Conservation (phyloP, 2,113 vertebrate species). For the Bos javanicus region DNA sequence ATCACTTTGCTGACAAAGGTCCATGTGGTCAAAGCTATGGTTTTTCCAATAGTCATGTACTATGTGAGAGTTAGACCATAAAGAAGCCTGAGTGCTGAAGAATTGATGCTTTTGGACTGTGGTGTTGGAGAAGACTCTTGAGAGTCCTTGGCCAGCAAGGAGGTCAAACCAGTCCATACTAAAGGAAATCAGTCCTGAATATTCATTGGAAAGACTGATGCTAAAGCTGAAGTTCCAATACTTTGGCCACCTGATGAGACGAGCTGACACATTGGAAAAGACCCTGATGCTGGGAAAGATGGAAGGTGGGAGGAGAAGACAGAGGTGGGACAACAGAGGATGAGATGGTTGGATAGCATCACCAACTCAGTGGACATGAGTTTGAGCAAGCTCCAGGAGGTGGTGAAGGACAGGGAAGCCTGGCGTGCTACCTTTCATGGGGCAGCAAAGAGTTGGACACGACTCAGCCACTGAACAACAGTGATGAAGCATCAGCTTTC, state of each 20-base stretch:
- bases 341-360: background rate
- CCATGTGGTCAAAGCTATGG: background rate
- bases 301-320: background rate
- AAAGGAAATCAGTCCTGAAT: background rate
- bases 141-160: background rate
- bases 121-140: background rate
- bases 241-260: background rate
- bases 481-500: fast-evolving
- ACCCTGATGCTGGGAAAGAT: background rate
- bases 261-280: background rate
- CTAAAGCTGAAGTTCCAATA: background rate
- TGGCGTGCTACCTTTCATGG: background rate
- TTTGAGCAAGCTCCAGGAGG: background rate
- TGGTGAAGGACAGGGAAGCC: background rate
- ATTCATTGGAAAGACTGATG: background rate
- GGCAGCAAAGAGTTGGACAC: background rate
- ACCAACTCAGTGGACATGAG: background rate
- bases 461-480: background rate
- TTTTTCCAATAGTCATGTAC: background rate
- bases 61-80: background rate
- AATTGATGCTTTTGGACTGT: background rate
- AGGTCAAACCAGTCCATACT: background rate
- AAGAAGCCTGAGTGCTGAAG: background rate
- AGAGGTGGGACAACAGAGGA: background rate
- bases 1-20: background rate